phyloP scores from a whole-genome alignment of 2,797 vertebrate species.

The Emys orbicularis region DNA sequence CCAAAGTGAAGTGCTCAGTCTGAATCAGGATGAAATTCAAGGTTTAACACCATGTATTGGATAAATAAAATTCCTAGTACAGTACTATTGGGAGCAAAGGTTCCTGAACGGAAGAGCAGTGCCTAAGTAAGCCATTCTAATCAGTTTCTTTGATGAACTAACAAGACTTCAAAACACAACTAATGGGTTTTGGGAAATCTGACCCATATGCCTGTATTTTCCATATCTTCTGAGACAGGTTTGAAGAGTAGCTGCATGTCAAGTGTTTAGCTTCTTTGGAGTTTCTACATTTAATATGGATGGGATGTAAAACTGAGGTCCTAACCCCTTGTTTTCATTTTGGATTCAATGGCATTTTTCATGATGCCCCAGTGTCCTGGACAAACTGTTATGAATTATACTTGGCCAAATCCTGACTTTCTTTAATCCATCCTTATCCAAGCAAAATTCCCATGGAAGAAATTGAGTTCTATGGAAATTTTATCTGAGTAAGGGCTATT shows the following conservation, averaged over 20 bases:
- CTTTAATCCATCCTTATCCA: slow-evolving; percentile 31
- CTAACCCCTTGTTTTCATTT: neutral
- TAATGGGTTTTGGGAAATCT: slow-evolving; percentile 59
- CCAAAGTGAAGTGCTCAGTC: slow-evolving; percentile 67
- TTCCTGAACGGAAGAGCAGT: slow-evolving; percentile 28
- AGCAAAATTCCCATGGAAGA: neutral
- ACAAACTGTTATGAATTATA: neutral
- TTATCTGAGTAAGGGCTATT: neutral
- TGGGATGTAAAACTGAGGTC: slow-evolving; percentile 40
- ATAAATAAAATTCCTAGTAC: slow-evolving; percentile 46
- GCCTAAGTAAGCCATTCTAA: slow-evolving; percentile 31
- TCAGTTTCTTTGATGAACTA: slow-evolving; percentile 47
- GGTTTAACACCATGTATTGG: neutral
- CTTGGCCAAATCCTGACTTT: neutral
- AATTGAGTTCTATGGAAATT: neutral
- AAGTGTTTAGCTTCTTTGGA: slow-evolving; percentile 49
- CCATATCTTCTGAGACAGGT: slow-evolving; percentile 34
- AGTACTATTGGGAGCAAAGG: slow-evolving; percentile 7
- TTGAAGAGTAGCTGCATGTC: slow-evolving; percentile 23
- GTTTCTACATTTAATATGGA: slow-evolving; percentile 37
- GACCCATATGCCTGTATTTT: slow-evolving; percentile 48
- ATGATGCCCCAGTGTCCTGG: neutral
- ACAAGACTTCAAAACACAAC: slow-evolving; percentile 16
- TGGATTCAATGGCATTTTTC: slow-evolving; percentile 3
- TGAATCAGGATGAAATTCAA: slow-evolving; percentile 66